Evolutionary conservation across 2,797 vertebrate species (phyloP).

Genomic region (Tinamus major): DNA sequence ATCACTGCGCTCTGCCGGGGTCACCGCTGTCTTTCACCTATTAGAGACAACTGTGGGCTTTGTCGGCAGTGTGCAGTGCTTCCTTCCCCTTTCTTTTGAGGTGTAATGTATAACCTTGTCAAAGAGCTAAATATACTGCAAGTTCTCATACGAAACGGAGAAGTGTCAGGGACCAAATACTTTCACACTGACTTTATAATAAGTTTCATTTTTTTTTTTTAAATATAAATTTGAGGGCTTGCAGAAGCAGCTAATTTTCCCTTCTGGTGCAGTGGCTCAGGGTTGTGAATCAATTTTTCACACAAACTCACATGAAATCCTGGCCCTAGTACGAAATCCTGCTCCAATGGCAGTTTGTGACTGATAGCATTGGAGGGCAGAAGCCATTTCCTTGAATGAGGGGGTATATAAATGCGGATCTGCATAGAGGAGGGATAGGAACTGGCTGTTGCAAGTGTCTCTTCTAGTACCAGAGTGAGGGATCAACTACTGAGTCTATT

Average conservation of each 20-base stretch:
- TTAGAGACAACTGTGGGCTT: slow-evolving; percentile 71
- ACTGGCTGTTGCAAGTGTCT: neutral
- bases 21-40: slow-evolving; percentile 79
- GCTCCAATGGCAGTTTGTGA: neutral
- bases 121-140: slow-evolving; percentile 60
- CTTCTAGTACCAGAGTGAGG: neutral
- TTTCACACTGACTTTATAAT: slow-evolving; percentile 61
- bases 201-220: slow-evolving; percentile 31
- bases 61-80: slow-evolving; percentile 44
- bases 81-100: slow-evolving; percentile 42
- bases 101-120: slow-evolving; percentile 67
- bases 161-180: slow-evolving; percentile 49
- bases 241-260: slow-evolving; percentile 48
- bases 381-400: neutral
- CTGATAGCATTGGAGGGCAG: neutral
- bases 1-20: slow-evolving; percentile 56
- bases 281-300: slow-evolving; percentile 36
- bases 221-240: slow-evolving; percentile 44
- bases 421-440: neutral
- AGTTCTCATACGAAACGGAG: slow-evolving; percentile 64
- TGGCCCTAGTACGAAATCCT: neutral
- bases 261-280: slow-evolving; percentile 2
- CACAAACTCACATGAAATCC: neutral
- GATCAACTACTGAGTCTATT: neutral
- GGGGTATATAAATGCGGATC: neutral